Conservation (phyloP, 1,140 invertebrate species). For the Scaptomyza montana region DNA sequence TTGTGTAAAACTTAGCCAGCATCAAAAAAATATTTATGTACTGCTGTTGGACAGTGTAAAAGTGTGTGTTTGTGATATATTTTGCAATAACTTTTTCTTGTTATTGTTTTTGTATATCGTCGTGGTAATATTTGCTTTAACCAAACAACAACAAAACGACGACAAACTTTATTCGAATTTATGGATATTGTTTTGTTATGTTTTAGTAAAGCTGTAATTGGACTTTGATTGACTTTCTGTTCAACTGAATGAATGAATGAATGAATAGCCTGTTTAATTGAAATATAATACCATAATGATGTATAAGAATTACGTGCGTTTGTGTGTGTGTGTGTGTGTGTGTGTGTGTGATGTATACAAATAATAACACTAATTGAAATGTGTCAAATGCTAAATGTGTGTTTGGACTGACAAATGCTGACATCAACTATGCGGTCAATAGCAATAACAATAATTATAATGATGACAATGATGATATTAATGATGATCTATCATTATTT, state of each 20-base stretch:
- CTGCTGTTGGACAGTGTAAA: neutral
- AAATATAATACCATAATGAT: conserved; percentile 40
- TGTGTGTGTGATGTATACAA: conserved; percentile 2
- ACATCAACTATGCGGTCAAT: conserved; percentile 6
- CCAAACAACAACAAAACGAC: neutral
- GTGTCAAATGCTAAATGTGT: conserved; percentile 37
- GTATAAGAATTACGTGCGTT: conserved; percentile 6
- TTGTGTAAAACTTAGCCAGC: conserved; percentile 6
- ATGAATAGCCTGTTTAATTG: conserved; percentile 31
- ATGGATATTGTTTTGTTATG: conserved; percentile 29
- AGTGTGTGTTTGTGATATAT: neutral
- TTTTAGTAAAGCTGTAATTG: conserved; percentile 27
- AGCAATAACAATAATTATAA: too few species aligned
- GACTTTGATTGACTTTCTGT: conserved; percentile 43
- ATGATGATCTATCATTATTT: conserved; percentile 34
- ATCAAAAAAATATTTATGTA: neutral
- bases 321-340: neutral
- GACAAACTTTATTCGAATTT: neutral
- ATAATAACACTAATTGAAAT: conserved; percentile 44
- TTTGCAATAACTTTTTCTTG: neutral
- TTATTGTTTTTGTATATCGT: neutral
- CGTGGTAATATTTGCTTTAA: neutral
- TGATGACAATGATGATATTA: too few species aligned
- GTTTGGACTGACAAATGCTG: conserved; percentile 34
- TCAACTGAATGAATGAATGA: conserved; percentile 9